Percentiles rank a stretch among this genome's conserved stretches.
These are phyloP conservation scores for Geophilus truncorum DNA, from an alignment of 2,888 invertebrate species.

Conservation along the genomic window DNA sequence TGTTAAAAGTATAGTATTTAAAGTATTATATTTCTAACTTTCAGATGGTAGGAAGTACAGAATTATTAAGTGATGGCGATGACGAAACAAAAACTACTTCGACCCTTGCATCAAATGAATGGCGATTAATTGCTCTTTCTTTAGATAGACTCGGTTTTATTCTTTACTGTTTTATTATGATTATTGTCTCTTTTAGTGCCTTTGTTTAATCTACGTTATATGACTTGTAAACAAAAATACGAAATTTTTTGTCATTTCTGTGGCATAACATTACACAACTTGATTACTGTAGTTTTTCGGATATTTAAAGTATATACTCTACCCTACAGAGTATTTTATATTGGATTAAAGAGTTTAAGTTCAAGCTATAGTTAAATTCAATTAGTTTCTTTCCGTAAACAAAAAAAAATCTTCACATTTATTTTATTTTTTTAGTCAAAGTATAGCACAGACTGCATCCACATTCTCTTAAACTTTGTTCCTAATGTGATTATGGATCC, in stretches of 20 bases:
- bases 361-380: too few relatives aligned
- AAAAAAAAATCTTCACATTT: neutral
- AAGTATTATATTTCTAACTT: too few relatives aligned
- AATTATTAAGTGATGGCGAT: neutral
- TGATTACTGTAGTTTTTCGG: too few relatives aligned
- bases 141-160: neutral
- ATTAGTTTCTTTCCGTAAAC: too few relatives aligned
- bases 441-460: conserved; percentile 95
- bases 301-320: too few relatives aligned
- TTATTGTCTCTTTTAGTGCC: neutral
- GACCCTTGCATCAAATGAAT: neutral
- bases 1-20: neutral
- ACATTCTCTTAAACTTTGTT: conserved; percentile 96
- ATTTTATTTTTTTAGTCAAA: conserved; percentile 40
- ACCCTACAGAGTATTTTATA: too few relatives aligned
- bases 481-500: conserved; percentile 98
- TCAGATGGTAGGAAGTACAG: too few relatives aligned
- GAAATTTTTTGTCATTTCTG: too few relatives aligned
- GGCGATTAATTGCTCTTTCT: neutral
- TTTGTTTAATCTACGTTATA: too few relatives aligned
- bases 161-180: neutral
- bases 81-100: neutral
- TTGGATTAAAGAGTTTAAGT: too few relatives aligned
- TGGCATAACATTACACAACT: too few relatives aligned
- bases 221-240: too few relatives aligned